Evolutionary conservation across 2,113 vertebrate species (phyloP), one percentile per base, ranked within the genome.

Genomic region (Heptranchias perlo): DNA sequence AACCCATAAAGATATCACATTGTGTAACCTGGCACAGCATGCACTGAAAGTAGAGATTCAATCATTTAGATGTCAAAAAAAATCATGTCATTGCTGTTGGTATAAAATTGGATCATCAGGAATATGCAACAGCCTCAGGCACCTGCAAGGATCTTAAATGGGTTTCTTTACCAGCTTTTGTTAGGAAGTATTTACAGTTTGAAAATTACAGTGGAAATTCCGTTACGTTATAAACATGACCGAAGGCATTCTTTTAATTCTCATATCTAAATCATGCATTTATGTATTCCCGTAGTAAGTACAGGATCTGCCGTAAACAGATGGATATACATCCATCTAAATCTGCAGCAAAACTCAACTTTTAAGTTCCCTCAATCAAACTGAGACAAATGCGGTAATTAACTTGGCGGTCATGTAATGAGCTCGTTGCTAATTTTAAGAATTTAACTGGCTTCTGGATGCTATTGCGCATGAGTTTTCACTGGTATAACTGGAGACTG

Each of bases 11-110:
- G n/a, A 93, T 93, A 93, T 39, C 89, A 93, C 58, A 39, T 93
- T 62, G 54, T 93, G 35, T 39, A 93, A 93, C 35, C 58, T 93
- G 89, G 89, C 58, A 39, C 58, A 93, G 89, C 58, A 62, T 62
- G 58, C 58, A 39, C 58, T 93, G 89, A 93, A 61, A 64, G 89
- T 35, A 93, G 89, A 64, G 89, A 62, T 93, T 93, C 89, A 93
- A 93, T 93, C 89, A 93, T 93, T 93, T 93, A 62, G 89, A 93
- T 39, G 58, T 93, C 89, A 93, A 62, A 62, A 93, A 93, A 62
- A 58, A 93, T 93, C 89, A 93, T 64, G 58, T 93, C 89, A 39
- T 93, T 93, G 89, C 89, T 44, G 35, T 93, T 39, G n/a, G 58
- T 62, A 62, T 93, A 93, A 93, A 93, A 93, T 93, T 62, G 35